Base-by-base conservation (phyloP, 1,140 invertebrate species). In the Macrocentrus cingulum region DNA sequence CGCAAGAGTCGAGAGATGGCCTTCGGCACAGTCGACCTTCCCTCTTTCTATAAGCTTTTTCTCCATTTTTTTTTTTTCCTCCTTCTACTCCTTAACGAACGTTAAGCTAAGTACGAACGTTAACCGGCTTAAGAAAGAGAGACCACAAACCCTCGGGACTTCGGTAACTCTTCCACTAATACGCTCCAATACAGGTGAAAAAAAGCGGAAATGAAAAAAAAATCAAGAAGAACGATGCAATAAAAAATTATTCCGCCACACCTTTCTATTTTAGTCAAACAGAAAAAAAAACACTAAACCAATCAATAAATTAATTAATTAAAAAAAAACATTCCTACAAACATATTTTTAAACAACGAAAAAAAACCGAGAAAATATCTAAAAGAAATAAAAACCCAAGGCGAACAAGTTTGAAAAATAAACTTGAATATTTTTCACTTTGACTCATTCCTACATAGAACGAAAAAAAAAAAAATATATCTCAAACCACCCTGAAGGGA, bases 31-130 rank as follows among this genome's bases (percentile, higher is more conserved):
- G 1, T 16, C 22, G 25, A 13, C 46, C 13, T 34, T 34, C 29
- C 29, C 6, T 11, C 29, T 34, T 20, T 19, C 34, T 48, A 13
- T 19, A 50, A 44, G 51, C 32, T 41, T 23, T 51, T 23, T 39
- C 7, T 29, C 15, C 25, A 20, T 37, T 51, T 41, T 45, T 20
- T 52, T 15, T 45, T 46, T 36, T 5, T 19, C 19, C 16, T 52
- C 34, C 32, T 51, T 48, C 41, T 52, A 46, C 59, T 62, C 64
- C 63, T 65, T 70, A 74, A 69, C 68, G 65, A 70, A 70, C 68
- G 61, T 69, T 70, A 67, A 72, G 66, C 66, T 68, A 67, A 73
- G 67, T 70, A 70, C 70, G 67, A 65, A 60, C 68, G 64, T 67
- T 66, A 65, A 66, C 62, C 64, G 41, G 61, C 63, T 67, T 62